Base-by-base conservation (phyloP, 2,888 invertebrate species). In the Heliothis peltigera region DNA sequence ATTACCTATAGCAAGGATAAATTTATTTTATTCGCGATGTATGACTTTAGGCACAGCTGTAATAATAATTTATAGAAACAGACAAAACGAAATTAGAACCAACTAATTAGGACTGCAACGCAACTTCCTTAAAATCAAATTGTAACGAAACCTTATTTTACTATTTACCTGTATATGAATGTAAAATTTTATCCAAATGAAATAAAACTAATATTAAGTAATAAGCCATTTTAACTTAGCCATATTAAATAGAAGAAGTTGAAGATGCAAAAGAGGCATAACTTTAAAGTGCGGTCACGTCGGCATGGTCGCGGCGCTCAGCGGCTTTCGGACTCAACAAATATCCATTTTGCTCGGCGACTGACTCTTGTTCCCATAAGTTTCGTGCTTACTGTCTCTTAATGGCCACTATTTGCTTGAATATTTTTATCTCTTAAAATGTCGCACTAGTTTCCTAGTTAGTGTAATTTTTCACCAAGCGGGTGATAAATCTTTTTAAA, bases 241-340 rank as follows among this genome's bases (percentile, higher is more conserved):
- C 47, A 56, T 56, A 39, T 73, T 70, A 59, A 59, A 46, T 53
- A 49, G 60, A 49, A 73, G 75, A 75, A 53, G 69, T 60, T 76
- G 42, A 18, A 73, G 60, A 71, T 67, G 68, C 75, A 69, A 69
- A 67, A 64, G 49, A 61, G 68, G 63, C 54, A 71, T 83, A 78
- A 82, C 73, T 83, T 84, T 68, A 72, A 70, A 87, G 78, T 82
- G 77, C 80, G 83, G 84, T 87, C 87, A 88, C 87, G 87, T 87
- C 48, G 69, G 55, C 61, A 64, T 70, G 70, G 70, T 61, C 62
- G 71, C 72, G 70, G 71, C 70, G 72, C 77, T 78, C 74, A 69
- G 73, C 77, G 74, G 73, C 71, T 81, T 78, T 80, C 79, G 81
- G 79, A 81, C 88, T 81, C 83, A 77, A 83, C 84, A 87, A 88